These are phyloP conservation scores for Telmatherina bonti DNA, from an alignment of 2,797 vertebrate genomes.

Conservation along the genomic window DNA sequence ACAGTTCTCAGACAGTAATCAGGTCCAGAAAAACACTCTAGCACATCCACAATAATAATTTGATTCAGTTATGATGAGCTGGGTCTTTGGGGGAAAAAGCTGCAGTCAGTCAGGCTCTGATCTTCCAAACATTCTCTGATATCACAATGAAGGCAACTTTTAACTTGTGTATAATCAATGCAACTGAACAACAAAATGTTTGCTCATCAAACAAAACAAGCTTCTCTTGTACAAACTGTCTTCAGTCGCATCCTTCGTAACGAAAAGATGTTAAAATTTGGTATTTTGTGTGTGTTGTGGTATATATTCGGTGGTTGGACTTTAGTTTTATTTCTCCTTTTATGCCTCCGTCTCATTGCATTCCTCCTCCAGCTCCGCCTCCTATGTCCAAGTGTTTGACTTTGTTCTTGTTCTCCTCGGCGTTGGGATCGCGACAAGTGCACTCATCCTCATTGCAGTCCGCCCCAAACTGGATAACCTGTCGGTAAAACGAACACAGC, in stretches of 20 bases:
- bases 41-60: constrained; percentile 42
- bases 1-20: constrained; percentile 35
- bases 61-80: constrained; percentile 51
- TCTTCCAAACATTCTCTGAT: constrained; percentile 25
- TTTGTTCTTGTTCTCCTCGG: constrained; percentile 92
- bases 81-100: constrained; percentile 27
- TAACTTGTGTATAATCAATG: constrained; percentile 34
- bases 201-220: constrained; percentile 21
- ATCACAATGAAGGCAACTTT: constrained; percentile 36
- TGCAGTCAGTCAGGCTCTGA: constrained; percentile 20
- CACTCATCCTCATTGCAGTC: constrained; percentile 96
- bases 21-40: constrained; percentile 41
- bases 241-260: constrained; percentile 39
- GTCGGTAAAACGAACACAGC: constrained; percentile 60
- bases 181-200: constrained; percentile 18
- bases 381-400: constrained; percentile 50
- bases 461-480: constrained; percentile 96
- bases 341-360: constrained; percentile 55
- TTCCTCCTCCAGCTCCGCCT: constrained; percentile 51
- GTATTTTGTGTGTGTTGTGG: constrained; percentile 56
- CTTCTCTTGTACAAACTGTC: constrained; percentile 31
- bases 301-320: constrained; percentile 53
- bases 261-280: constrained; percentile 29
- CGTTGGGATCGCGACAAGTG: constrained; percentile 93
- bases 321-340: constrained; percentile 48